Percentiles rank a stretch among this genome's conserved stretches.
Conservation (phyloP, 2,888 invertebrate species). For the Nemurella pictetii region DNA sequence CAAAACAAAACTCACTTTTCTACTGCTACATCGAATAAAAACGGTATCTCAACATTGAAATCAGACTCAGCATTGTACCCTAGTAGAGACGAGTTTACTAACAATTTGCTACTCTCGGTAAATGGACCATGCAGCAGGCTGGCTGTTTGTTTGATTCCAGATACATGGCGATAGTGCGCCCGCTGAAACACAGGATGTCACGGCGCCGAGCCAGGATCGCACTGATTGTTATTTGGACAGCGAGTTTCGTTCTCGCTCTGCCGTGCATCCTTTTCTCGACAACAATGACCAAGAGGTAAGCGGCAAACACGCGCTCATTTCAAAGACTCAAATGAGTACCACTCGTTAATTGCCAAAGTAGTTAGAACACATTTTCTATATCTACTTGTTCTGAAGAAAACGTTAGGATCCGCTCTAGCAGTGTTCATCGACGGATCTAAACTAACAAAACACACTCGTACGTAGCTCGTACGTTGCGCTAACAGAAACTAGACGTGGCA, state of each 20-base stretch:
- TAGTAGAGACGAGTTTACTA: no score
- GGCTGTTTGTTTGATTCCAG: no score
- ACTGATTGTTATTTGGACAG: slow-evolving; percentile 57
- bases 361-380: not conserved
- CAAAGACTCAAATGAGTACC: not conserved
- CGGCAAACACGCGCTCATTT: slow-evolving; percentile 42
- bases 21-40: no score
- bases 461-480: not conserved
- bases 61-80: no score
- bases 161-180: slow-evolving; percentile 62
- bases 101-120: no score
- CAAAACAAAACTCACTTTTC: no score
- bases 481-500: not conserved
- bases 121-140: no score
- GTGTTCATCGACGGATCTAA: not conserved
- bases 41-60: no score
- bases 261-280: slow-evolving; percentile 57
- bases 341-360: not conserved
- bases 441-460: not conserved
- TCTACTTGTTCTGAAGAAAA: not conserved
- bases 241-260: slow-evolving; percentile 55
- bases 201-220: slow-evolving; percentile 54
- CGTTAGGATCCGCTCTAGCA: not conserved
- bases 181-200: slow-evolving; percentile 58
- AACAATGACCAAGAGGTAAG: slow-evolving; percentile 50